Base-by-base conservation (phyloP, 2,113 vertebrate species). In the Mustela nigripes region DNA sequence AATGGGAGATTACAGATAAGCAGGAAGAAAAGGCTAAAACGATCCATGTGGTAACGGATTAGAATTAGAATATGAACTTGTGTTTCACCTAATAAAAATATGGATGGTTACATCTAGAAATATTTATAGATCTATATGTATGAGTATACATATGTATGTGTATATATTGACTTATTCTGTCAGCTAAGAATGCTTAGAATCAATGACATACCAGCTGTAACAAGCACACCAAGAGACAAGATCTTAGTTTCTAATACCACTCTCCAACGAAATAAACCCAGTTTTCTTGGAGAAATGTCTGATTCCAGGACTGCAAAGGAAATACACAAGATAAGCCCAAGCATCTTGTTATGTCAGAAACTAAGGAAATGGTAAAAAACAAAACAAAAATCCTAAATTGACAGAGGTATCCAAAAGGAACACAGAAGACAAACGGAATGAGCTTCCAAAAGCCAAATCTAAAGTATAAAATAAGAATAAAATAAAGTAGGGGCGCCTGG, bases 1-100 rank as follows among this genome's bases (percentile, higher is more conserved):
- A 89, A 89, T 39, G 56, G 33, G n/a, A 94, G 15, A 28, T 89
- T 74, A 94, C 78, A 89, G 65, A 82, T 63, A 71, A 93, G 53
- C 33, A 31, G 36, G 53, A 60, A 10, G n/a, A 26, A 93, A 76
- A 88, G 33, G 39, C 31, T 88, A 88, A 80, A 71, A 81, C 48
- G 33, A 58, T 69, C 39, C 74, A 88, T 28, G 22, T 69, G 50
- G 28, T 87, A 80, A 94, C 1, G 4, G 53, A 48, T 71, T 94
- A 88, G 53, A 85, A 39, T 50, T 81, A 33, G 24, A 88, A 45
- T 81, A 81, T 88, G 53, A 88, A 71, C 22, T 71, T 80, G 39
- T 50, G 16, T 71, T 81, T 60, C 60, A 18, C 53, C 80, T 80
- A 94, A 60, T 71, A 80, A 60, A 94, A 65, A 81, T 28, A 80